A percentile compares a stretch with the other conserved stretches of the same genome.
Evolutionary conservation across 1,140 invertebrate genomes (phyloP).

Genomic region (Zaprionus inermis): DNA sequence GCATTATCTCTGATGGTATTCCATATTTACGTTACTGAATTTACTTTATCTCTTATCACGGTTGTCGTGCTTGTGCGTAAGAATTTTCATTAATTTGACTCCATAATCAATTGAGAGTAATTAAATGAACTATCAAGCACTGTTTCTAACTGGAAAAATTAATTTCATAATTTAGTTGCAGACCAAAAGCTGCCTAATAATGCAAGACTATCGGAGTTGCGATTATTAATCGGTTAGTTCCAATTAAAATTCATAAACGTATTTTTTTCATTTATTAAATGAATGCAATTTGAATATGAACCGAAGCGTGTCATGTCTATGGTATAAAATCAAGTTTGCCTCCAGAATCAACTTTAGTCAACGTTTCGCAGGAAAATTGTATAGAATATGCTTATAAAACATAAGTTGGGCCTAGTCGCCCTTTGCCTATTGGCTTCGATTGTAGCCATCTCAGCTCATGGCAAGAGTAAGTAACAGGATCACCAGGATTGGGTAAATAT

Average conservation of each 20-base stretch:
- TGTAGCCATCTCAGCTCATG: slow-evolving; percentile 15
- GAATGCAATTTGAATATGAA: slow-evolving; percentile 12
- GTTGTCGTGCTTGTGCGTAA: background rate
- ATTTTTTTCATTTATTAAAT: slow-evolving; percentile 5
- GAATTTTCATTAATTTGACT: background rate
- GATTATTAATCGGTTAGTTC: slow-evolving; percentile 13
- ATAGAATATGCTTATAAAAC: slow-evolving; percentile 16
- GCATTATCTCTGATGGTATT: background rate
- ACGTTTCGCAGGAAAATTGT: background rate
- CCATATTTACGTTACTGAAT: background rate
- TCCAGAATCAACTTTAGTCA: slow-evolving; percentile 12
- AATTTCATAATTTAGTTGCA: slow-evolving; percentile 21
- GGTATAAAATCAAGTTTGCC: slow-evolving; percentile 22
- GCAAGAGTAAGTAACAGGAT: slow-evolving; percentile 43
- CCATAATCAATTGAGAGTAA: background rate
- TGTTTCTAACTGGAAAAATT: background rate
- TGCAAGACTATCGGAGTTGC: slow-evolving; percentile 19
- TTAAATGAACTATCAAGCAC: background rate
- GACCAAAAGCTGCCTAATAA: slow-evolving; percentile 14
- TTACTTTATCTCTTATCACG: background rate
- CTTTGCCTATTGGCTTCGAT: slow-evolving; percentile 22
- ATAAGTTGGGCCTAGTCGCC: slow-evolving; percentile 19
- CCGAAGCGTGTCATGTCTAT: slow-evolving; percentile 18
- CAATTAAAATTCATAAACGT: background rate
- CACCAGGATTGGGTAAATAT: background rate